Evolutionary conservation across 2,113 vertebrate species (phyloP).

Genomic region (Datnioides undecimradiatus): DNA sequence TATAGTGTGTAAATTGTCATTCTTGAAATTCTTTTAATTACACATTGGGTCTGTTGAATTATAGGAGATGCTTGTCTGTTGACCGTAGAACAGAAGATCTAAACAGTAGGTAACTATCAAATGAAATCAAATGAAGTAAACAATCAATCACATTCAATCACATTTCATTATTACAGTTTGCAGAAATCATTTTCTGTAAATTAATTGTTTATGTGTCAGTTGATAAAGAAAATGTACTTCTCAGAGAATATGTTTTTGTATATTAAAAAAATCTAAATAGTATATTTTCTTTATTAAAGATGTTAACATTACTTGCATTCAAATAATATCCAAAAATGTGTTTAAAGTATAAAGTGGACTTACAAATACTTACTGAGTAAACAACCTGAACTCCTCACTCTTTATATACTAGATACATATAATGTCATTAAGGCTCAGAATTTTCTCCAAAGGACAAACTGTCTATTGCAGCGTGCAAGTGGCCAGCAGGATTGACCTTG

Average conservation of each 20-base stretch:
- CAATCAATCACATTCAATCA: not conserved
- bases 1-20: not conserved
- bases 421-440: conserved; percentile 17
- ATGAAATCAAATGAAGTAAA: not conserved
- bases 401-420: not conserved
- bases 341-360: not conserved
- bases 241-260: not conserved
- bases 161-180: not conserved
- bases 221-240: not conserved
- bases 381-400: not conserved
- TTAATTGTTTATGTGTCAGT: not conserved
- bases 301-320: not conserved
- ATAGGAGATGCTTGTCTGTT: too few relatives aligned
- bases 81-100: too few relatives aligned
- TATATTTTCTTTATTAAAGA: not conserved
- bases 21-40: too few relatives aligned
- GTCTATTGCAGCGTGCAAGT: not conserved
- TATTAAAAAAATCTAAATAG: not conserved
- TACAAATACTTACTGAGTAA: not conserved
- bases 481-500: conserved; percentile 35
- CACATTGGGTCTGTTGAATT: too few relatives aligned
- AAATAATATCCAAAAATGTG: not conserved
- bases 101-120: not conserved
- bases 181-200: not conserved
- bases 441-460: conserved; percentile 14